Conservation (phyloP, 2,888 invertebrate genomes). For the Epinotia nisella region DNA sequence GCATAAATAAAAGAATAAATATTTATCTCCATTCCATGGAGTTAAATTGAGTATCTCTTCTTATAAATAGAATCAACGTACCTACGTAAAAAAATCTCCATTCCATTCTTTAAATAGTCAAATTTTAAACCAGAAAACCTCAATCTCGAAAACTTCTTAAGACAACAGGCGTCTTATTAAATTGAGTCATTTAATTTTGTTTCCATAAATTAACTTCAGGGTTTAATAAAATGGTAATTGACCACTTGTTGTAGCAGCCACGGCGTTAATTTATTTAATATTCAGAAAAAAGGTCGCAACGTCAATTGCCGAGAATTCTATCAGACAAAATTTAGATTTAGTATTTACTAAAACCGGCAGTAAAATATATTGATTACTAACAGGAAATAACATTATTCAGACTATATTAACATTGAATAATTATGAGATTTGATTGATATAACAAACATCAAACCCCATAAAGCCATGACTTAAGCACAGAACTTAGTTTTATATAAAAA, state of each 20-base stretch:
- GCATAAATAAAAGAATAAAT: too few relatives aligned
- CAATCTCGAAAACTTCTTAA: slow-evolving; percentile 1
- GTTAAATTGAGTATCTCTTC: too few relatives aligned
- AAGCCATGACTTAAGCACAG: neutral
- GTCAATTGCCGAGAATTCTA: neutral
- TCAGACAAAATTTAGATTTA: neutral
- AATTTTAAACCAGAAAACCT: neutral
- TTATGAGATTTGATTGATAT: too few relatives aligned
- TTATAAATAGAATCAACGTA: too few relatives aligned
- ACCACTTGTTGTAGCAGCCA: slow-evolving; percentile 30
- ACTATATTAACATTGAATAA: too few relatives aligned
- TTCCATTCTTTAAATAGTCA: neutral
- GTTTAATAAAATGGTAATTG: slow-evolving; percentile 43
- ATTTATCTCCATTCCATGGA: too few relatives aligned
- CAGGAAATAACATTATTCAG: neutral
- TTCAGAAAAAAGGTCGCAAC: slow-evolving; percentile 29
- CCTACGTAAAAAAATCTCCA: too few relatives aligned
- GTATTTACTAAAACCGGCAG: neutral
- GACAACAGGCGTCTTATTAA: slow-evolving; percentile 26
- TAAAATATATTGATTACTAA: neutral
- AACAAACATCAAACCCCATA: too few relatives aligned
- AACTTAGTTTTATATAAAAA: neutral
- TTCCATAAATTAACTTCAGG: slow-evolving; percentile 43
- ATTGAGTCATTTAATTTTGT: slow-evolving; percentile 39
- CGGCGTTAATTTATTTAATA: slow-evolving; percentile 40